Evolutionary conservation across 37 sponge, comb jelly and placozoan species (phyloP).

Genomic region (Chondrilla cf. caribensis): DNA sequence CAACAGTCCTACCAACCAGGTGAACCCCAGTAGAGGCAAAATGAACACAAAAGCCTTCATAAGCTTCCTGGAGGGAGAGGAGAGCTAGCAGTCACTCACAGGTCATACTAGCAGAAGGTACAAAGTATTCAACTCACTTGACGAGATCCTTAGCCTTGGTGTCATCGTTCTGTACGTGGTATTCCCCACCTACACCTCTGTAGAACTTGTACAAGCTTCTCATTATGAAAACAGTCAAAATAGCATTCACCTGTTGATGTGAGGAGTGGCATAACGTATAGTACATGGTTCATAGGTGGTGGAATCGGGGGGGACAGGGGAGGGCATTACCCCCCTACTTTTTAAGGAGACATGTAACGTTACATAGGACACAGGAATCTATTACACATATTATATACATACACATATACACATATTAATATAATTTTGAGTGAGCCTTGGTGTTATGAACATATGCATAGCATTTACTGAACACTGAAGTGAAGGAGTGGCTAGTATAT

Average conservation of each 20-base stretch:
- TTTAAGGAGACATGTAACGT: too few relatives aligned
- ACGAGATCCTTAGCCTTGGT: not conserved
- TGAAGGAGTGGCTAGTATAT: too few relatives aligned
- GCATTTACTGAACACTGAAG: too few relatives aligned
- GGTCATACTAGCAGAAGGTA: not conserved
- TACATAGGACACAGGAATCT: too few relatives aligned
- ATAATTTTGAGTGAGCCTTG: too few relatives aligned
- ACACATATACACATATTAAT: too few relatives aligned
- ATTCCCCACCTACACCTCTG: not conserved
- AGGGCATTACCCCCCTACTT: too few relatives aligned
- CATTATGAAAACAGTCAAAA: not conserved
- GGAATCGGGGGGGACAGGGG: too few relatives aligned
- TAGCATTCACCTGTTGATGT: not conserved
- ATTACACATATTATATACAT: too few relatives aligned
- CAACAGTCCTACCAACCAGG: conserved; percentile 4
- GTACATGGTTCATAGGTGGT: too few relatives aligned
- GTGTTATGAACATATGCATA: too few relatives aligned
- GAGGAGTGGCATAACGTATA: too few relatives aligned
- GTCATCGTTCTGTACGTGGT: not conserved
- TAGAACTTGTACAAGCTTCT: conserved; percentile 2
- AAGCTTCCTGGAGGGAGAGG: not conserved
- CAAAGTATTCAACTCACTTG: not conserved
- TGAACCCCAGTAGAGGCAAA: conserved; percentile 6
- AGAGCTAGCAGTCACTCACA: not conserved
- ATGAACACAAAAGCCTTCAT: conserved; percentile 4